Conservation (phyloP, 2,797 vertebrate species). For the Margarornis squamiger region DNA sequence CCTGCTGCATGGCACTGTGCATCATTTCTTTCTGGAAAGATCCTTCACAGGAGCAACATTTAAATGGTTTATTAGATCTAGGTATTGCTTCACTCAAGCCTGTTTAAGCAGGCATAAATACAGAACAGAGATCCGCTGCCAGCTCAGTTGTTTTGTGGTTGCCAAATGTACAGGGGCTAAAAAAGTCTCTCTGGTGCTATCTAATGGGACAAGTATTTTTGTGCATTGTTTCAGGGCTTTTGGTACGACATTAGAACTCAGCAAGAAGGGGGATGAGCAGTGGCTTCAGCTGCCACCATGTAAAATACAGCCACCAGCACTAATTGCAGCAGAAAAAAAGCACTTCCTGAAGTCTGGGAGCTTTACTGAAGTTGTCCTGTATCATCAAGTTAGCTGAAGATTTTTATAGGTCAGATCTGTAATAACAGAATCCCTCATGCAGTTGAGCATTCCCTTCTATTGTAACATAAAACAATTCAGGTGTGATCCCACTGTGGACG, state of each 20-base stretch:
- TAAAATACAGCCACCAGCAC: not conserved
- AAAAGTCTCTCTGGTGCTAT: not conserved
- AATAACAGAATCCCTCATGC: not conserved
- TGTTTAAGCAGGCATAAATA: not conserved
- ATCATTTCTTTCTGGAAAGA: not conserved
- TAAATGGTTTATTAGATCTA: not conserved
- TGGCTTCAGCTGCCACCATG: not conserved
- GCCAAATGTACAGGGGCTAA: not conserved
- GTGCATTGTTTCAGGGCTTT: not conserved
- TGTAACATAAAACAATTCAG: fast-evolving
- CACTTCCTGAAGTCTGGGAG: not conserved
- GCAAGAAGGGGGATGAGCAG: not conserved
- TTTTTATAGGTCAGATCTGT: not conserved
- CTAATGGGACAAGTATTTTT: not conserved
- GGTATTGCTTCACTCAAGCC: not conserved
- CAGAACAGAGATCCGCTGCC: not conserved
- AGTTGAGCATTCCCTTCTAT: not conserved
- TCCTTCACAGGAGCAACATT: not conserved
- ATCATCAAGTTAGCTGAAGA: not conserved
- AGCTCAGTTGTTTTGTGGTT: not conserved
- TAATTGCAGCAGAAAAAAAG: not conserved
- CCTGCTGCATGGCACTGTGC: not conserved
- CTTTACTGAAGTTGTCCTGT: not conserved
- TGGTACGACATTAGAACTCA: not conserved
- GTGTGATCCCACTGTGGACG: not conserved